Base-by-base conservation (phyloP, 2,888 invertebrate genomes). In the Dexiosoma caninum region DNA sequence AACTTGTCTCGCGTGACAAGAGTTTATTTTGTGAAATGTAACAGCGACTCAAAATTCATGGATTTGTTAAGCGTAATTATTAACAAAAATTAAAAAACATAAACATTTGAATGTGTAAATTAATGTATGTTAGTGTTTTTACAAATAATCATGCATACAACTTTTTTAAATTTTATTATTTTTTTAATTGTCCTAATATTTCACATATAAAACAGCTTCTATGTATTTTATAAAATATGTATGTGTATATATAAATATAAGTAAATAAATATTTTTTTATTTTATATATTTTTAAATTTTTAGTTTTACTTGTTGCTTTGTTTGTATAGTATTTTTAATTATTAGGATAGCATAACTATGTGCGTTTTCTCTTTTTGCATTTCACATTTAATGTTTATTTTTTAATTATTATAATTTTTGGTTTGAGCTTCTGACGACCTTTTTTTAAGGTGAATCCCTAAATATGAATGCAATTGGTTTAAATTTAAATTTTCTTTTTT, bases 311-410 rank as follows among this genome's bases (percentile, higher is more conserved):
- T 55, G 5, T 59, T 44, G 6, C 14, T 67, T 42, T 23, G 0
- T 49, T 44, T 19, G 46, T 77, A 44, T 42, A 57, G 62, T 51
- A 21, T 67, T 71, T 19, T 44, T 57, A 64, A 37, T 67, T 74
- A 7, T 60, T 82, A 82, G 75, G 67, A 78, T 82, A 79, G 76
- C 70, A 72, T 76, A 77, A 70, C 81, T 71, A 78, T 83, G 82
- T 83, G 82, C 82, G 82, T 76, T 78, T 81, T 37, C 12, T 57
- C 42, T 72, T 69, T 62, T 55, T 19, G 42, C 57, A 49, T 51
- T 51, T 32, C 4, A n/a, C 35, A 46, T 46, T 70, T 21, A 35
- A 16, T 44, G 21, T 46, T 35, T 27, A 7, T 21, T 8, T 32
- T 64, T n/a, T 55, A 53, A 4, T 32, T 60, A 19, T 64, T 55